Base-by-base conservation (phyloP, 2,888 invertebrate genomes). In the Cylindroiulus punctatus region DNA sequence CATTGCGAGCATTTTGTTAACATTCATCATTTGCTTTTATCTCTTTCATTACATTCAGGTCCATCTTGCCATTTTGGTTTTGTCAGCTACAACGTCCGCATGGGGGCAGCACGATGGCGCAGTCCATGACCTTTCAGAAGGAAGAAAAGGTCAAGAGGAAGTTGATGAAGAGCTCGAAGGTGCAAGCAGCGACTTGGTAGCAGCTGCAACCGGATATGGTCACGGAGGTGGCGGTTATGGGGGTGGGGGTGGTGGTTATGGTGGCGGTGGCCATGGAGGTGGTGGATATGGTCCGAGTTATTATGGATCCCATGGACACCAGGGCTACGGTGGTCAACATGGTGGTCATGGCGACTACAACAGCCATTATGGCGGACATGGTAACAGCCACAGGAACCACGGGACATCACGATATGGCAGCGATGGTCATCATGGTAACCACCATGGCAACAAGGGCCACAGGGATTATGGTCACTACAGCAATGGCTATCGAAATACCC, bases 231-330 rank as follows among this genome's bases (percentile, higher is more conserved):
- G 81, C 5, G 81, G 81, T 7, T 81, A 81, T 81, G 85, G 81
- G 22, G 65, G 81, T 32, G 76, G 81, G 8, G 65, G 85, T 22
- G 17, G 30, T 47, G 85, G 90, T 89, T 88, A 90, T 44, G 47
- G 81, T 83, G 84, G 84, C 30, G 84, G 84, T 65, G 85, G 85
- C 22, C 57, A 57, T 36, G 85, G 85, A 65, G 65, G 76, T n/a
- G n/a, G n/a, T n/a, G n/a, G n/a, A n/a, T n/a, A n/a, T n/a, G n/a
- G n/a, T n/a, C n/a, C n/a, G n/a, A n/a, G n/a, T n/a, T n/a, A n/a
- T n/a, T n/a, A n/a, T n/a, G n/a, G n/a, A n/a, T n/a, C n/a, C n/a
- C n/a, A n/a, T n/a, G n/a, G n/a, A n/a, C n/a, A n/a, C n/a, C n/a
- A n/a, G n/a, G n/a, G n/a, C n/a, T n/a, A n/a, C n/a, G n/a, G n/a